These are phyloP conservation scores for Corythornis leucogaster DNA, from an alignment of 2,797 vertebrate genomes.

Conservation along the genomic window DNA sequence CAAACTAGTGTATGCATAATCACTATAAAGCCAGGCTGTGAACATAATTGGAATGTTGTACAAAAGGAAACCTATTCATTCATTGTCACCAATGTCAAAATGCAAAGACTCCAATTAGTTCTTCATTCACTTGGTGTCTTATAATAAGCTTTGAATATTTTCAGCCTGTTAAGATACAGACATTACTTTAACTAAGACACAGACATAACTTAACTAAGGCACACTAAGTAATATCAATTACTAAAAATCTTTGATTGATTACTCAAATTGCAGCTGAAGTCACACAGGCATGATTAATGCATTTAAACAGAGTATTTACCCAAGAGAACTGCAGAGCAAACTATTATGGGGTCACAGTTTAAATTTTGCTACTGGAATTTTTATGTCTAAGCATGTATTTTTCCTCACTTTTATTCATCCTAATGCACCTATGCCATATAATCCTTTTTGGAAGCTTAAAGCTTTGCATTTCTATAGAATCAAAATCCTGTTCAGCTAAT, in stretches of 20 bases:
- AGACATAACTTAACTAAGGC: neutral
- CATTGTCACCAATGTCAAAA: slow-evolving; percentile 29
- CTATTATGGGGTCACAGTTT: neutral
- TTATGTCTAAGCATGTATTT: slow-evolving; percentile 29
- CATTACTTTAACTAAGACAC: slow-evolving; percentile 8
- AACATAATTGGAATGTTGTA: slow-evolving; percentile 25
- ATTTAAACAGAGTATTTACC: slow-evolving; percentile 44
- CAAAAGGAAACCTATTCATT: slow-evolving; percentile 12
- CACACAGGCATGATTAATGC: neutral
- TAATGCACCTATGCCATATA: slow-evolving; percentile 13
- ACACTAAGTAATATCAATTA: slow-evolving; percentile 34
- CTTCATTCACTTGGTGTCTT: neutral
- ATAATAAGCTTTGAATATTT: slow-evolving; percentile 22
- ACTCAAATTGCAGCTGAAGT: slow-evolving; percentile 31
- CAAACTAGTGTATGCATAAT: neutral
- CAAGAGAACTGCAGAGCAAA: slow-evolving; percentile 20
- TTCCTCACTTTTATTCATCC: slow-evolving; percentile 12
- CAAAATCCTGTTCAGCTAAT: neutral
- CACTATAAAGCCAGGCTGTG: slow-evolving; percentile 5
- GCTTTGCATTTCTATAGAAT: neutral
- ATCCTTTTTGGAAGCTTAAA: neutral
- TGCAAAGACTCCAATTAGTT: slow-evolving; percentile 39
- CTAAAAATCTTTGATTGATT: slow-evolving; percentile 40
- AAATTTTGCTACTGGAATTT: slow-evolving; percentile 27
- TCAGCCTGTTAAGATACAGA: slow-evolving; percentile 3